phyloP scores from a whole-genome alignment of 1,140 invertebrate genomes.

The Drosophila albomicans region DNA sequence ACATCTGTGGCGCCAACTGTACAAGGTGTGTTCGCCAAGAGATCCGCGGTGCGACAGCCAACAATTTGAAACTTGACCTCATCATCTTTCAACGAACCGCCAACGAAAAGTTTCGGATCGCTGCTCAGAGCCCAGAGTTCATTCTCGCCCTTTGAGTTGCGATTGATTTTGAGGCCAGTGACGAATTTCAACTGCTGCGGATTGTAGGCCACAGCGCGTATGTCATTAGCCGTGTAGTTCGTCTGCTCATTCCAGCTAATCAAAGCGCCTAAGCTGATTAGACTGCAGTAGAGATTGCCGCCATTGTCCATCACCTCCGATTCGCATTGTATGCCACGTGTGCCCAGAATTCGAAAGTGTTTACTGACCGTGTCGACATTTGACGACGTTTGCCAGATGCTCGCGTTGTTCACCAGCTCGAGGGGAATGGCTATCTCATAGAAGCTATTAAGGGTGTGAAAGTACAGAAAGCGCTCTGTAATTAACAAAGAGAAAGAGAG shows the following conservation, averaged over 20 bases:
- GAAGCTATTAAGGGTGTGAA: conserved; percentile 90
- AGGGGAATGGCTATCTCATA: conserved; percentile 89
- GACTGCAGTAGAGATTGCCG: conserved; percentile 85
- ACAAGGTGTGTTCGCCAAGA: conserved; percentile 72
- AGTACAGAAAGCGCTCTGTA: conserved; percentile 88
- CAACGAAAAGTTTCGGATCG: conserved; percentile 87
- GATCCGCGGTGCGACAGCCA: conserved; percentile 73
- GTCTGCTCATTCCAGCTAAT: conserved; percentile 57
- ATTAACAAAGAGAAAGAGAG: conserved; percentile 1
- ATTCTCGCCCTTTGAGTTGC: conserved; percentile 85
- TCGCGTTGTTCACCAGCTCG: conserved; percentile 87
- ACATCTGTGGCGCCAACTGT: conserved; percentile 50
- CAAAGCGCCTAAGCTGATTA: conserved; percentile 70
- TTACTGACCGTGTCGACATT: background rate
- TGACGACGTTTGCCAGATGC: conserved; percentile 59
- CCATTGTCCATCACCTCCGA: conserved; percentile 87
- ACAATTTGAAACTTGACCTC: conserved; percentile 90
- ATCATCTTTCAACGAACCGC: conserved; percentile 85
- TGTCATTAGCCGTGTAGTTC: conserved; percentile 67
- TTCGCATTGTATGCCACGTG: conserved; percentile 84
- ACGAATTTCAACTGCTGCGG: conserved; percentile 87
- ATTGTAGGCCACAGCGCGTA: conserved; percentile 84
- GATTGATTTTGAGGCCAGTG: conserved; percentile 89
- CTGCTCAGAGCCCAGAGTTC: conserved; percentile 86
- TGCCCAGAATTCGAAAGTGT: conserved; percentile 61